Base-by-base conservation (phyloP, 2,797 vertebrate genomes). In the Sebastes flavidus region DNA sequence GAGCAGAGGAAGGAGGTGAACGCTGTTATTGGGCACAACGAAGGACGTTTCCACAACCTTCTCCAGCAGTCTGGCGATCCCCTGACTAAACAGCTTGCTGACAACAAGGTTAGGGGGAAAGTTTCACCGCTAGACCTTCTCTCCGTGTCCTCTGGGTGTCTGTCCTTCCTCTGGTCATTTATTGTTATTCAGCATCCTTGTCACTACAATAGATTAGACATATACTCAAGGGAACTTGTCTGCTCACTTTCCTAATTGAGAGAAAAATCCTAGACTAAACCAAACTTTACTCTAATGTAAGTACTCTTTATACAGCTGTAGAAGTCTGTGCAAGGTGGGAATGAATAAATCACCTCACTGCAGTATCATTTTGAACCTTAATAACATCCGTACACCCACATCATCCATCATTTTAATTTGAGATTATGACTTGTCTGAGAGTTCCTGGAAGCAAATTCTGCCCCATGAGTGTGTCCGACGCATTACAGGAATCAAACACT, bases 1-100 rank as follows among this genome's bases (percentile, higher is more conserved):
- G 96, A 97, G 72, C 96, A 95, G 84, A 95, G 96, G 87, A 95
- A 94, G 73, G 96, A 97, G 77, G 95, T 97, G 27, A 96, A 96
- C 13, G 95, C 94, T 32, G 89, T 99, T 8, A 96, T 98, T 90
- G 96, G 96, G 8, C 97, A 97, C 72, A 95, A 93, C 0, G 98
- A 99, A 89, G 95, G 95, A 61, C 96, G 89, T 5, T 94, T 97
- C 42, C 95, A 96, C 38, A 90, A 91, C 83, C 94, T 98, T 46
- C 94, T 96, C 14, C 97, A 98, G 83, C 94, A 93, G 77, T 92
- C 95, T 3, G 94, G 91, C 83, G 97, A 99, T n/a, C 87, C 95
- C 3, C 95, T 99, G 38, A 90, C 92, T 87, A 97, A 97, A 80
- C 97, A 99, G 88, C 92, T 98, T 30, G 88, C 96, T 56, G 97